These are phyloP conservation scores for Synaphobranchus kaupii DNA, from an alignment of 2,797 vertebrate genomes.

Conservation along the genomic window DNA sequence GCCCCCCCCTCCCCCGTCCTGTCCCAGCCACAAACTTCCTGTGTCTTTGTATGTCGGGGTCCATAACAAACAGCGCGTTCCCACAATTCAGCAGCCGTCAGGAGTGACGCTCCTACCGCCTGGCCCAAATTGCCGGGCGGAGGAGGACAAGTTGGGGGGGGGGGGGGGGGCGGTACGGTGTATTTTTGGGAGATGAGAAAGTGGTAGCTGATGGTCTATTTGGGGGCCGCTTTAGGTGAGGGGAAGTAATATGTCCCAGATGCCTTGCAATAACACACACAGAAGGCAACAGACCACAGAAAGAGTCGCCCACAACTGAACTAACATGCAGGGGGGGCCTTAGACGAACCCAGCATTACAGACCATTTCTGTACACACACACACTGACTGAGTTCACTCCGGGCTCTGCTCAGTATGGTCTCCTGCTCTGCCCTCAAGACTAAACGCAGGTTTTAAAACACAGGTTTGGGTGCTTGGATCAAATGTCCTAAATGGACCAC, in stretches of 20 bases:
- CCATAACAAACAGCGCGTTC: constrained; percentile 54
- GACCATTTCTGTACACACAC: too few relatives aligned
- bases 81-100: constrained; percentile 45
- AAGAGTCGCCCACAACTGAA: neutral
- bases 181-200: constrained; percentile 56
- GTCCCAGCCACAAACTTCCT: constrained; percentile 53
- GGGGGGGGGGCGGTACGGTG: constrained; percentile 38
- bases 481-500: neutral
- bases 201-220: constrained; percentile 46
- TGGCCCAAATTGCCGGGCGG: constrained; percentile 62
- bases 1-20: constrained; percentile 36
- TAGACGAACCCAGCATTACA: neutral
- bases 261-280: constrained; percentile 55
- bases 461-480: neutral
- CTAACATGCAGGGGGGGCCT: neutral
- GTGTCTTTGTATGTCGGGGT: constrained; percentile 53
- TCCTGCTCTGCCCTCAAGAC: neutral
- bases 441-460: neutral
- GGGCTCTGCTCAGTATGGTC: neutral
- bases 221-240: constrained; percentile 51
- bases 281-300: constrained; percentile 19
- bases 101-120: constrained; percentile 46
- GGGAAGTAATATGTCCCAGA: constrained; percentile 33
- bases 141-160: constrained; percentile 40
- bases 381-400: neutral